Conservation (phyloP, 30 jellyfish, hydroid and myxozoan genomes). For the Clytia hemisphaerica region DNA sequence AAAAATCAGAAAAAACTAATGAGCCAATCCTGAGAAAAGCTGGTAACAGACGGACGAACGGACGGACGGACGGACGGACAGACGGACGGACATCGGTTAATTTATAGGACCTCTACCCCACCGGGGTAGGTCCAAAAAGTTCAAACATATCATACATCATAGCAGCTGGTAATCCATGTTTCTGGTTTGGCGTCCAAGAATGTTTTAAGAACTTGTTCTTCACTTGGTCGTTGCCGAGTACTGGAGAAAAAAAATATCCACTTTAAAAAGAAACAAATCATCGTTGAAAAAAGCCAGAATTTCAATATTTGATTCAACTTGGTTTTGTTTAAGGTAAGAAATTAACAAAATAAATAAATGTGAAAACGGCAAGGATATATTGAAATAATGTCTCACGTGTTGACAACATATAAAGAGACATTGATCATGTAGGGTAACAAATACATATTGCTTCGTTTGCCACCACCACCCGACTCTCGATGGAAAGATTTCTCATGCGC, state of each 20-base stretch:
- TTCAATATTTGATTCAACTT: no score
- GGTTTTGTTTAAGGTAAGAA: no score
- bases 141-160: constrained; percentile 73
- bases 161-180: constrained; percentile 65
- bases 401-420: constrained; percentile 70
- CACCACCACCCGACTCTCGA: constrained; percentile 96
- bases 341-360: no score
- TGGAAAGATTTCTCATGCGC: constrained; percentile 87
- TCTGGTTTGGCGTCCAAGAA: constrained; percentile 65
- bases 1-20: no score
- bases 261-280: not conserved
- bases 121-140: no score
- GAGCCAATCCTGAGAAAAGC: no score
- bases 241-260: constrained; percentile 19
- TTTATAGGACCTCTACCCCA: no score
- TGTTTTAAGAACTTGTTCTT: constrained; percentile 62
- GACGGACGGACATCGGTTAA: no score
- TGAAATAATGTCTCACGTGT: constrained; percentile 55
- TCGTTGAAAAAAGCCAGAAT: not conserved
- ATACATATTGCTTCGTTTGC: constrained; percentile 80
- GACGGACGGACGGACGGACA: no score
- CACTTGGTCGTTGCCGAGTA: constrained; percentile 77
- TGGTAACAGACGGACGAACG: no score
- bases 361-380: not conserved
- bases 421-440: constrained; percentile 79